These are phyloP conservation scores for Lamellibrachia luymesi DNA, from an alignment of 1,140 invertebrate genomes.

Conservation along the genomic window DNA sequence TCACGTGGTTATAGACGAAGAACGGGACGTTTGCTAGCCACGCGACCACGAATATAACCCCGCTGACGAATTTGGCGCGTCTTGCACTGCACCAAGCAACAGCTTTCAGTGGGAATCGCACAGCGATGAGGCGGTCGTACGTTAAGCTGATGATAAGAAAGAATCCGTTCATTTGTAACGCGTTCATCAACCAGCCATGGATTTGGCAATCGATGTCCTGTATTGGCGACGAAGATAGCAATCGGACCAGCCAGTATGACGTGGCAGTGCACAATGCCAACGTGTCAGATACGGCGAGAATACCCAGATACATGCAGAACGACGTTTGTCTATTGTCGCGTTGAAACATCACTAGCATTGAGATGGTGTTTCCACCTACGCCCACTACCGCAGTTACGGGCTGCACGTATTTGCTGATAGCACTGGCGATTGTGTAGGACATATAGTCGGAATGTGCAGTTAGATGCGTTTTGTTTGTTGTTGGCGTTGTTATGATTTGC, in stretches of 20 bases:
- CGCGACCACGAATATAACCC: neutral
- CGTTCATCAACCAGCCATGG: neutral
- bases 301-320: neutral
- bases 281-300: neutral
- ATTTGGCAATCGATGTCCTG: neutral
- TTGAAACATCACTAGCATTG: neutral
- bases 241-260: neutral
- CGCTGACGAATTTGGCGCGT: neutral
- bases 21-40: neutral
- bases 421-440: neutral
- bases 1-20: neutral
- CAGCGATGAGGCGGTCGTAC: neutral
- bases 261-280: neutral
- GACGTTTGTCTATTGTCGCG: neutral
- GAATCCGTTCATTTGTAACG: neutral
- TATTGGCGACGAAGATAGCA: neutral
- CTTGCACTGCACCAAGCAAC: neutral
- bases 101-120: neutral
- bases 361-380: neutral
- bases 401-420: neutral
- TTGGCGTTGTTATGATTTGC: neutral
- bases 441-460: neutral
- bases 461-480: neutral
- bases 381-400: neutral
- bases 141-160: neutral